Evolutionary conservation across 1,140 invertebrate genomes (phyloP).

Genomic region (Drosophila seguyi): DNA sequence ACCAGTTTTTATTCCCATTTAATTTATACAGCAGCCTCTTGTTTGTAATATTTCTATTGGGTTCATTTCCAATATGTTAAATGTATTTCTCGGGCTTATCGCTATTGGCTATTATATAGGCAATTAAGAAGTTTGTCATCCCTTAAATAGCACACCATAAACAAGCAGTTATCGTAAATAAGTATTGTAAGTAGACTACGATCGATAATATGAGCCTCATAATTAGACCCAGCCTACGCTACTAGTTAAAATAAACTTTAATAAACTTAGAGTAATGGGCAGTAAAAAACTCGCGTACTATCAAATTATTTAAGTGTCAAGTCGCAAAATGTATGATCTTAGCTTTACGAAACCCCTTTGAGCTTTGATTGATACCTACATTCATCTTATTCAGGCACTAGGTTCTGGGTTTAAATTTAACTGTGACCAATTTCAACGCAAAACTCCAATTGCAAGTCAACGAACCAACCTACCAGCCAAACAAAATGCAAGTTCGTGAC

Average conservation of each 20-base stretch:
- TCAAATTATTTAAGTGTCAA: neutral
- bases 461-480: conserved; percentile 8
- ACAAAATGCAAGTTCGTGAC: conserved; percentile 20
- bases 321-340: neutral
- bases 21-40: conserved; percentile 59
- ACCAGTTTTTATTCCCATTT: conserved; percentile 12
- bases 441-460: conserved; percentile 25
- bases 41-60: conserved; percentile 37
- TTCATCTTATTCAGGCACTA: conserved; percentile 2
- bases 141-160: conserved; percentile 16
- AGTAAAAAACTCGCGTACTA: neutral
- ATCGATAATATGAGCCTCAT: conserved; percentile 6
- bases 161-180: conserved; percentile 12
- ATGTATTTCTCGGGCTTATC: conserved; percentile 59
- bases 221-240: neutral
- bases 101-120: conserved; percentile 12
- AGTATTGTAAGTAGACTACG: conserved; percentile 17
- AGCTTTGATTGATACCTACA: conserved; percentile 5
- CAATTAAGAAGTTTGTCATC: conserved; percentile 36
- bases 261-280: neutral
- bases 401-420: neutral
- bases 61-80: conserved; percentile 36
- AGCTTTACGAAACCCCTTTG: neutral
- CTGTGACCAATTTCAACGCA: neutral
- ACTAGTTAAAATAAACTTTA: neutral